These are phyloP conservation scores for Scaptodrosophila latifasciaeformis DNA, from an alignment of 2,888 invertebrate genomes.

Conservation along the genomic window DNA sequence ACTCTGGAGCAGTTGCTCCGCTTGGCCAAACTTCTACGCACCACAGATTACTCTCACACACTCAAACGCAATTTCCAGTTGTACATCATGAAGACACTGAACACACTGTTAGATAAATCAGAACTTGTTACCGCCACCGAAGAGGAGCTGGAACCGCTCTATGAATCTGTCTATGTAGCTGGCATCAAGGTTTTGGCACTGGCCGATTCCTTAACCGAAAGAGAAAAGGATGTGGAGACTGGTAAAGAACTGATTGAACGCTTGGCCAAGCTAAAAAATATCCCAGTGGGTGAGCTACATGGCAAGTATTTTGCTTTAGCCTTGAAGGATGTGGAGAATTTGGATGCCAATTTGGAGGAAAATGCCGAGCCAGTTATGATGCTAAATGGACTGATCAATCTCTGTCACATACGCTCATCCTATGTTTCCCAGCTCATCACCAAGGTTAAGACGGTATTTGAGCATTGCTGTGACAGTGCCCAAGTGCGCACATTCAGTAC, in stretches of 20 bases:
- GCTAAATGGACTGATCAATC: conserved; percentile 67
- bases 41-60: conserved; percentile 66
- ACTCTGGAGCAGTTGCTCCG: conserved; percentile 54
- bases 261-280: conserved; percentile 40
- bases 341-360: conserved; percentile 69
- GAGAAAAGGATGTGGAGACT: conserved; percentile 21
- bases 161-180: conserved; percentile 60
- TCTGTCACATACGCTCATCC: conserved; percentile 57
- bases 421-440: conserved; percentile 59
- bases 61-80: conserved; percentile 63
- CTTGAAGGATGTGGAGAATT: conserved; percentile 62
- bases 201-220: conserved; percentile 43
- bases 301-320: conserved; percentile 56
- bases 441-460: conserved; percentile 63
- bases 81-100: conserved; percentile 60
- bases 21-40: conserved; percentile 53
- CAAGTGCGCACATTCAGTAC: conserved; percentile 72
- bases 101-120: conserved; percentile 51
- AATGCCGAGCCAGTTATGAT: conserved; percentile 70
- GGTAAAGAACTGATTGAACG: conserved; percentile 48
- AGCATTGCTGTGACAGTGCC: conserved; percentile 64
- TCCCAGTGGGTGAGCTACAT: conserved; percentile 53
- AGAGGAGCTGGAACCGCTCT: conserved; percentile 36
- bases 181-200: conserved; percentile 71
- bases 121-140: conserved; percentile 23